Base-by-base conservation (phyloP, 2,888 invertebrate species). In the Melanotus villosus region DNA sequence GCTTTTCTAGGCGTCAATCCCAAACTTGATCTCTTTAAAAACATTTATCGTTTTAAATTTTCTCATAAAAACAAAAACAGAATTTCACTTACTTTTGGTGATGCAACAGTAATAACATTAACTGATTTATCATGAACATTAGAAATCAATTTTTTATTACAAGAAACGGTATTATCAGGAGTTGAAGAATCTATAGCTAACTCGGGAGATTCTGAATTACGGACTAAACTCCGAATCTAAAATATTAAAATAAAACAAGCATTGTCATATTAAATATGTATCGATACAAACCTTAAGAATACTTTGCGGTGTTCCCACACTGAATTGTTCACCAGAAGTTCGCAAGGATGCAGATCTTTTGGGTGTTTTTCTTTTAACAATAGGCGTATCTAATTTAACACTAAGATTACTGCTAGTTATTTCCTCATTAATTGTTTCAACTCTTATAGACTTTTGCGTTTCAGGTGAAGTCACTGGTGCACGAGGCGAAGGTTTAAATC, bases 201-300 rank as follows among this genome's bases (percentile, higher is more conserved):
- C 12, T 71, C 36, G 10, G 21, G 56, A n/a, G 52, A 54, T 56
- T 36, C 7, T 41, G 30, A 43, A 6, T 43, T 32, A 12, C 43
- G 16, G 2, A 54, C 16, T 19, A 43, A 23, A 47, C 12, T 58
- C 10, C 9, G 16, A 41, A 43, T 14, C 47, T 56, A 56, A 34
- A n/a, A 65, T 52, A 58, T 21, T 3, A 67, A 47, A 23, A 50
- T 50, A 50, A 19, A 10, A 19, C 1, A 26, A 23, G 7, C 1
- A 23, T 47, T 54, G 57, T 18, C 58, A 43, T 38, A 57, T 47
- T 58, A 30, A 52, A 62, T 12, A 36, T 18, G 62, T 43, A 56
- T n/a, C n/a, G n/a, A n/a, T n/a, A n/a, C 57, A 70, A 73, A 88
- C 90, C 86, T 92, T 92, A 7, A 92, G 83, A 74, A 92, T 92